A percentile compares a stretch with the other conserved stretches of the same genome.
These are phyloP conservation scores for Eristalis tenax DNA, from an alignment of 2,888 invertebrate genomes.

Conservation along the genomic window DNA sequence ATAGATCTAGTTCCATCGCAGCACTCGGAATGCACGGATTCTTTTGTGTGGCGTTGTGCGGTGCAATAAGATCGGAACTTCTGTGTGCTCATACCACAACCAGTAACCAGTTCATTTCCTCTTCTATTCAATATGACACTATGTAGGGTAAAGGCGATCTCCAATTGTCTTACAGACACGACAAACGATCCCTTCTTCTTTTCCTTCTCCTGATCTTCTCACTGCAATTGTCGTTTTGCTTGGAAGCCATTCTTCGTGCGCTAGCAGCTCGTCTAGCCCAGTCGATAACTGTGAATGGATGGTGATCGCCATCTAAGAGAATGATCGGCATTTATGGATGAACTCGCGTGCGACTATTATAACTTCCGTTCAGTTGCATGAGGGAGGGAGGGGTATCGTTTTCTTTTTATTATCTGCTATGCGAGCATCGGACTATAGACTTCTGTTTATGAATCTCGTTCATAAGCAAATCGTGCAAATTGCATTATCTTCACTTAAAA, in stretches of 20 bases:
- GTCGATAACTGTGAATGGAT: background rate
- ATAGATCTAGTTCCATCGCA: constrained; percentile 19
- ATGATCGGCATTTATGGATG: constrained; percentile 23
- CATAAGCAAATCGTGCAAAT: background rate
- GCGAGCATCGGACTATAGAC: background rate
- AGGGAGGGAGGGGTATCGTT: background rate
- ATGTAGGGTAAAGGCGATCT: background rate
- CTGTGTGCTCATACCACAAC: background rate
- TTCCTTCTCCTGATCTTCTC: background rate
- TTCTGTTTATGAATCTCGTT: background rate
- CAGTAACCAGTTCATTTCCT: background rate
- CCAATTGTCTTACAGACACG: background rate
- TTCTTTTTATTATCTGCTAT: background rate
- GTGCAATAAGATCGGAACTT: constrained; percentile 31
- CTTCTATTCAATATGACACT: background rate
- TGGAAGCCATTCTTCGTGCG: background rate
- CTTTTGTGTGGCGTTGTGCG: background rate
- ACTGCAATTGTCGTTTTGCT: background rate
- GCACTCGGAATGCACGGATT: constrained; percentile 10
- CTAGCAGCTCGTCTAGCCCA: background rate
- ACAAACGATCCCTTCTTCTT: background rate
- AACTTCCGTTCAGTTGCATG: constrained; percentile 11
- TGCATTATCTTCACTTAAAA: background rate
- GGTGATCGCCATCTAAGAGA: background rate
- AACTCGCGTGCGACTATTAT: constrained; percentile 2